Evolutionary conservation across 2,888 invertebrate species (phyloP).

Genomic region (Zhengitettix transpicula): DNA sequence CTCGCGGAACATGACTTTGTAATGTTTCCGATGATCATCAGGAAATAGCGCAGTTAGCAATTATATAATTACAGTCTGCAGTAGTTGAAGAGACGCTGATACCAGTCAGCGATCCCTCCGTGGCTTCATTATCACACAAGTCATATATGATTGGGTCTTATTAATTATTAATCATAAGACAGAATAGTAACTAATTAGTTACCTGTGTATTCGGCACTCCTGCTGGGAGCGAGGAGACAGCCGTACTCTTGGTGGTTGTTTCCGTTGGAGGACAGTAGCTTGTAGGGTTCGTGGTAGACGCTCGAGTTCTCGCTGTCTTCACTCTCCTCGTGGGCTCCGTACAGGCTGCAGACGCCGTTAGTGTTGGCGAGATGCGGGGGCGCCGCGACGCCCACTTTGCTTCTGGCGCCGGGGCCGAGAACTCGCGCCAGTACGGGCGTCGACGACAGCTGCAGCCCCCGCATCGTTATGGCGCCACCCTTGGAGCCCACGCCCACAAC

Average conservation of each 20-base stretch:
- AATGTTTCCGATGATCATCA: too few species aligned
- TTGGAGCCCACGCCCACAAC: background rate
- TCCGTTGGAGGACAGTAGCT: constrained; percentile 25
- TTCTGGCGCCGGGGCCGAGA: background rate
- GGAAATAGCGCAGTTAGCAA: too few species aligned
- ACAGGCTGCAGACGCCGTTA: constrained; percentile 12
- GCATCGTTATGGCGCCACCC: background rate
- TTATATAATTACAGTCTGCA: too few species aligned
- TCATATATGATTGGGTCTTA: too few species aligned
- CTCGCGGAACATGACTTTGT: too few species aligned
- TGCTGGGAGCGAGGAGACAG: constrained; percentile 30
- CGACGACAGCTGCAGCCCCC: constrained; percentile 15
- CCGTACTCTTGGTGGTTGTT: constrained; percentile 29
- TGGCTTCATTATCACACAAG: too few species aligned
- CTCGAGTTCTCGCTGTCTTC: constrained; percentile 36
- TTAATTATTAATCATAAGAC: too few species aligned
- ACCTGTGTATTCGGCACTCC: constrained; percentile 37
- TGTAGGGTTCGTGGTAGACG: constrained; percentile 38
- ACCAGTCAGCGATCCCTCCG: too few species aligned
- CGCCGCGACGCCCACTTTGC: background rate
- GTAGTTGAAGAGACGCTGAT: too few species aligned
- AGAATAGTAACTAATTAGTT: background rate
- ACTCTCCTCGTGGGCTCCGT: background rate
- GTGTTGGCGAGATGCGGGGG: background rate
- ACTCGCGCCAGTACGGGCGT: constrained; percentile 9